Evolutionary conservation across 2,888 invertebrate genomes (phyloP).

Genomic region (Spatulosminthurus flaviceps): DNA sequence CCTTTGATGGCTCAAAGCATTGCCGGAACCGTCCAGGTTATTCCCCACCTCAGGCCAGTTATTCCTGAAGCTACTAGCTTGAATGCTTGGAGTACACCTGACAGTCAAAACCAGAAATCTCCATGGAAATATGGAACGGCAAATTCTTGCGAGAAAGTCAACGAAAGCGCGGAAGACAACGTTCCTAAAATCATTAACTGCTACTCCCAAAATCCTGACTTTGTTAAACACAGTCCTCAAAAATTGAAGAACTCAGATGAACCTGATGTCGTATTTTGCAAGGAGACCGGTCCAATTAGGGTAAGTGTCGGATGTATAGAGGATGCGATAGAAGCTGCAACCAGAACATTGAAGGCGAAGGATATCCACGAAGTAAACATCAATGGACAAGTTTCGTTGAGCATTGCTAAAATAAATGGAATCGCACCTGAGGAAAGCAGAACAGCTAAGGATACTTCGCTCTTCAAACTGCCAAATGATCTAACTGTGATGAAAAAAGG

Average conservation of each 20-base stretch:
- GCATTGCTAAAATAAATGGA: too few species aligned
- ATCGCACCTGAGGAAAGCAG: too few species aligned
- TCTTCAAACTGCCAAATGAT: too few species aligned
- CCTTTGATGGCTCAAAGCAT: neutral
- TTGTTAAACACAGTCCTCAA: conserved; percentile 12
- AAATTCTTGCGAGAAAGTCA: neutral
- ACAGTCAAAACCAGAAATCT: neutral
- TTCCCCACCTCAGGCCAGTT: neutral
- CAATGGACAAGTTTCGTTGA: too few species aligned
- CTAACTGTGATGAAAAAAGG: neutral
- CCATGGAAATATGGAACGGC: too few species aligned
- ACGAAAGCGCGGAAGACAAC: neutral
- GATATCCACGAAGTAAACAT: too few species aligned
- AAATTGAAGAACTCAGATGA: neutral
- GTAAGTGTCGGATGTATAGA: too few species aligned
- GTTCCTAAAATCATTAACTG: neutral
- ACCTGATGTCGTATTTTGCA: too few species aligned
- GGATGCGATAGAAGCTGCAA: too few species aligned
- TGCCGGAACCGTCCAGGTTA: neutral
- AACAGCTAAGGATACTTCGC: too few species aligned
- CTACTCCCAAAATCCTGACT: conserved; percentile 21
- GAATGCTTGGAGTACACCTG: neutral
- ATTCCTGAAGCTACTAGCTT: neutral
- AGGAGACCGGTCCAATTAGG: neutral
- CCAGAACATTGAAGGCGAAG: too few species aligned